Conservation (phyloP, 2,888 invertebrate genomes). For the Campoplex capitator region DNA sequence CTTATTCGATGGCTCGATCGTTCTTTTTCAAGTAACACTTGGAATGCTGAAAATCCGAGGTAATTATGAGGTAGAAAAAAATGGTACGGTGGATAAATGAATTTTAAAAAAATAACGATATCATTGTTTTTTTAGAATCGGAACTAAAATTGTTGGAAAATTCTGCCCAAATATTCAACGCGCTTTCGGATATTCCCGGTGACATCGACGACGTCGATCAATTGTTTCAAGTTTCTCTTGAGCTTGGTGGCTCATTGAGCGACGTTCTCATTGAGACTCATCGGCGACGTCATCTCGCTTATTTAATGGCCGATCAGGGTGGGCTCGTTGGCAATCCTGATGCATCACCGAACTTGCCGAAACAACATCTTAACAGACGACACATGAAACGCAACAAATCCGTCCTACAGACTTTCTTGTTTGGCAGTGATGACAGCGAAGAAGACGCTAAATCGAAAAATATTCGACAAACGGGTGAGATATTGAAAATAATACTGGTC, state of each 20-base stretch:
- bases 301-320: constrained; percentile 98
- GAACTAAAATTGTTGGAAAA: constrained; percentile 95
- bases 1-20: constrained; percentile 97
- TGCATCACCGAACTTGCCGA: constrained; percentile 95
- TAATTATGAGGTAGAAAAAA: constrained; percentile 70
- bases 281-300: constrained; percentile 95
- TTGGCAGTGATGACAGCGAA: constrained; percentile 91
- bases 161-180: constrained; percentile 99
- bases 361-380: constrained; percentile 94
- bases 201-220: constrained; percentile 96
- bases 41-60: constrained; percentile 95
- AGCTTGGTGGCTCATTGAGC: constrained; percentile 93
- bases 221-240: constrained; percentile 91
- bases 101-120: neutral
- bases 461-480: constrained; percentile 93
- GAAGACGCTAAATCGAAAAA: constrained; percentile 97
- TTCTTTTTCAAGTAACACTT: constrained; percentile 96
- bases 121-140: constrained; percentile 85
- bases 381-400: constrained; percentile 97
- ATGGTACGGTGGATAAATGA: neutral
- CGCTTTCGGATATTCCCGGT: constrained; percentile 97
- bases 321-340: constrained; percentile 96
- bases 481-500: neutral
- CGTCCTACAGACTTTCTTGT: constrained; percentile 94
- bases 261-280: constrained; percentile 95